A percentile compares a stretch with the other conserved stretches of the same genome.
phyloP scores from a whole-genome alignment of 2,888 invertebrate species.

The Sussaba pulchella region DNA sequence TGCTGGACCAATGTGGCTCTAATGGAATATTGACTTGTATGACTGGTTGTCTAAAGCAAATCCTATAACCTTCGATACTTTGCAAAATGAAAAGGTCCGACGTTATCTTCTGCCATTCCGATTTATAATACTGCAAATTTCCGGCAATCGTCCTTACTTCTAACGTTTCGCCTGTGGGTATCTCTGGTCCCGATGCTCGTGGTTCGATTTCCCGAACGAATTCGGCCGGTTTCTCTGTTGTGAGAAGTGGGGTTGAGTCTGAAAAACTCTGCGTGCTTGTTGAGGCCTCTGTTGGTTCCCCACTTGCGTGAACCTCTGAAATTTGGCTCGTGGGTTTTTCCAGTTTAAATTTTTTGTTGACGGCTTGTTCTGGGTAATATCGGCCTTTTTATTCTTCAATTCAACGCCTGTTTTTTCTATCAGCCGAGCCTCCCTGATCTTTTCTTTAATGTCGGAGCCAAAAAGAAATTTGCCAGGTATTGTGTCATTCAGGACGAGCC shows the following conservation, averaged over 20 bases:
- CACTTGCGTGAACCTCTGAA: not conserved
- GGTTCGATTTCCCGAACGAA: not conserved
- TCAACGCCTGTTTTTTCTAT: conserved; percentile 44
- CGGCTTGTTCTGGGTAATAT: too few species aligned
- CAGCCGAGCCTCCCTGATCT: conserved; percentile 42
- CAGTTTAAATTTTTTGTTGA: not conserved
- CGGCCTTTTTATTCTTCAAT: conserved; percentile 45
- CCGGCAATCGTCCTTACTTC: not conserved
- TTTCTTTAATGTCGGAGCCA: conserved; percentile 30
- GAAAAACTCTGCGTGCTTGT: too few species aligned
- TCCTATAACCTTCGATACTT: too few species aligned
- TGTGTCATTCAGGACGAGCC: conserved; percentile 11
- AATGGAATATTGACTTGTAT: too few species aligned
- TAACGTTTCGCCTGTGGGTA: not conserved
- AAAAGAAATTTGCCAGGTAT: conserved; percentile 42
- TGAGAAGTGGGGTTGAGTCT: not conserved
- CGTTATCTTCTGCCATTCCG: not conserved
- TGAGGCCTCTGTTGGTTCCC: not conserved
- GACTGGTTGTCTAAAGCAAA: too few species aligned
- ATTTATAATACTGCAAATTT: not conserved
- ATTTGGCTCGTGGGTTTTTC: not conserved
- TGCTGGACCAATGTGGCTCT: too few species aligned
- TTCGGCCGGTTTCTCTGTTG: not conserved
- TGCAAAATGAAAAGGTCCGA: not conserved
- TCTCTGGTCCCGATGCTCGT: not conserved